phyloP scores from a whole-genome alignment of 2,113 vertebrate genomes.

The Carassius carassius region DNA sequence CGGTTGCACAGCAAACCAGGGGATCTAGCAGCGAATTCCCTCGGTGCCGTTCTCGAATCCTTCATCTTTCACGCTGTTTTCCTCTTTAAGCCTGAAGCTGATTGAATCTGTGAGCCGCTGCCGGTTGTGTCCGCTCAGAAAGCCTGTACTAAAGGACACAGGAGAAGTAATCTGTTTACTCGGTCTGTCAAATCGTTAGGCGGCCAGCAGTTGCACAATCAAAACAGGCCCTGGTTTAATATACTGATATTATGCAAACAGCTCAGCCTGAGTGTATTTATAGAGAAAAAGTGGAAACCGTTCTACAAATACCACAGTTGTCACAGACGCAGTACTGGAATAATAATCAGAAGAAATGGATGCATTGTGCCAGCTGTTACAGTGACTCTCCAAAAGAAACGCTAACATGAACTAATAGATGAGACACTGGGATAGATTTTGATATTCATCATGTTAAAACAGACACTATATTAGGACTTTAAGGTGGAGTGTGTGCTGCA shows the following conservation, averaged over 20 bases:
- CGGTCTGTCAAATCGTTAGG: neutral
- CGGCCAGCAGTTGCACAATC: neutral
- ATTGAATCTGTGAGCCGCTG: constrained; percentile 37
- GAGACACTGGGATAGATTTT: constrained; percentile 27
- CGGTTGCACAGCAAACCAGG: constrained; percentile 18
- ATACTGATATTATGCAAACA: constrained; percentile 28
- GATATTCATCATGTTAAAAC: constrained; percentile 35
- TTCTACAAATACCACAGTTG: constrained; percentile 19
- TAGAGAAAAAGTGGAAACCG: constrained; percentile 7
- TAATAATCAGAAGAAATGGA: constrained; percentile 28
- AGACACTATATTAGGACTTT: no score
- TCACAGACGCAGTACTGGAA: constrained; percentile 34
- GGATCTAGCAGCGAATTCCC: constrained; percentile 30
- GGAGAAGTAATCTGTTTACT: constrained; percentile 17
- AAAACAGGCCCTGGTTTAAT: constrained; percentile 20
- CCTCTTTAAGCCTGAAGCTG: constrained; percentile 32
- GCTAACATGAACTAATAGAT: constrained; percentile 22
- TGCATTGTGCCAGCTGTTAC: constrained; percentile 19
- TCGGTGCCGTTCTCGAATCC: constrained; percentile 26
- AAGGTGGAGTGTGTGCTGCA: no score
- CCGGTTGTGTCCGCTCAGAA: constrained; percentile 6
- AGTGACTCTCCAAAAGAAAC: constrained; percentile 33
- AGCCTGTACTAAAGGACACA: neutral
- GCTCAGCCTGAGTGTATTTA: neutral
- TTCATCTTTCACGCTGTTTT: constrained; percentile 30